Evolutionary conservation across 2,888 invertebrate species (phyloP), one percentile per base, ranked within the genome.

Genomic region (Lochmaea crataegi): DNA sequence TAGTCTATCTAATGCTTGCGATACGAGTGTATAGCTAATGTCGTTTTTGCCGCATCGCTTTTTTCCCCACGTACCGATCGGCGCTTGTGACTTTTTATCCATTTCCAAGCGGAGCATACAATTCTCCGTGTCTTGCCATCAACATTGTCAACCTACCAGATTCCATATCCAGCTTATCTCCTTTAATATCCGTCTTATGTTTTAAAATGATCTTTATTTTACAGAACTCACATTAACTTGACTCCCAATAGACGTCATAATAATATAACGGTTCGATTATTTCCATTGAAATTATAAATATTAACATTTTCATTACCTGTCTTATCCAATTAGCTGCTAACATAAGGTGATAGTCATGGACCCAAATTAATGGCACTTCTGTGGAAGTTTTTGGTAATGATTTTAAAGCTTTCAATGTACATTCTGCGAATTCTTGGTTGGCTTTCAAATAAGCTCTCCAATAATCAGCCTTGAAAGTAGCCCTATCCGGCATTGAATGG

Each of bases 281-380:
- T 14, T 45, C 18, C 4, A 9, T 45, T 7, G 14, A 10, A 45
- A 9, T 14, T 48, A 48, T 48, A n/a, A n/a, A 14, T 53, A 16
- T 56, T n/a, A 48, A 14, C 1, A 6, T 48, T 48, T 14, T 16
- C 9, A 84, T 77, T 81, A 92, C 92, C 87, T 95, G 94, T 85
- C 97, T 91, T 78, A 97, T 93, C 91, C 95, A 95, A 85, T 95
- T 96, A 51, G 97, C 96, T 14, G 96, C 94, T 82, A 96, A 87
- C 96, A 97, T 96, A 18, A 97, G 89, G 84, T 97, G 97, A 85
- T 97, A 97, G 85, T 97, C 97, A 83, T 97, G 97, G 32, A 97
- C 91, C 97, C 97, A 97, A 2, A 97, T 92, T 72, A 97, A 91
- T 0, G 96, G 96, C 26, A 83, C 75, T 11, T 92, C 88, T 14